phyloP scores from a whole-genome alignment of 2,888 invertebrate genomes.

The Synergus gifuensis region DNA sequence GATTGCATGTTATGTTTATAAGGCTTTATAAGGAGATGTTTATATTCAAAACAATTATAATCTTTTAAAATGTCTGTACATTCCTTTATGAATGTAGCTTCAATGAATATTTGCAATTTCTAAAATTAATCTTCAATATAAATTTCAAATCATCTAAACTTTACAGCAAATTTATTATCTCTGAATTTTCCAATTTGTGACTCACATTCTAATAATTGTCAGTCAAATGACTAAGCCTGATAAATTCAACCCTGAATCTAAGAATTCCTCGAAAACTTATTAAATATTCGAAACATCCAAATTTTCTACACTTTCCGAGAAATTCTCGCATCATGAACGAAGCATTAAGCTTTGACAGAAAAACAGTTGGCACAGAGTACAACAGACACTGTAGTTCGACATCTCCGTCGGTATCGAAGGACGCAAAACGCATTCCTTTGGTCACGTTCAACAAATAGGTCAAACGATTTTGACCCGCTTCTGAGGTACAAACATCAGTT shows the following conservation, averaged over 20 bases:
- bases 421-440: slow-evolving; percentile 19
- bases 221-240: not conserved
- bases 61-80: too few relatives aligned
- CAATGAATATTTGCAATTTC: too few relatives aligned
- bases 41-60: too few relatives aligned
- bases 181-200: slow-evolving; percentile 14
- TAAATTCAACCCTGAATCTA: not conserved
- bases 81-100: too few relatives aligned
- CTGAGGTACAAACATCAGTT: slow-evolving; percentile 27
- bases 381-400: slow-evolving; percentile 9
- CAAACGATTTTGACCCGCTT: slow-evolving; percentile 56
- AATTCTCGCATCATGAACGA: slow-evolving; percentile 4
- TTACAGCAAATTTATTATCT: not conserved
- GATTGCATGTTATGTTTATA: too few relatives aligned
- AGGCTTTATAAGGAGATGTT: too few relatives aligned
- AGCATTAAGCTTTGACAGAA: slow-evolving; percentile 31
- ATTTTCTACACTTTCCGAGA: slow-evolving; percentile 17
- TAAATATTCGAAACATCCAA: not conserved
- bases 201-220: not conserved
- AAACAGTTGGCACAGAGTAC: slow-evolving; percentile 33
- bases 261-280: not conserved
- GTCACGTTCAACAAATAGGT: slow-evolving; percentile 45
- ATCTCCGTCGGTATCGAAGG: slow-evolving; percentile 27
- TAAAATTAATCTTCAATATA: too few relatives aligned
- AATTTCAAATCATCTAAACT: too few relatives aligned